These are phyloP conservation scores for Fistularia commersonii DNA, from an alignment of 2,797 vertebrate genomes.

Conservation along the genomic window DNA sequence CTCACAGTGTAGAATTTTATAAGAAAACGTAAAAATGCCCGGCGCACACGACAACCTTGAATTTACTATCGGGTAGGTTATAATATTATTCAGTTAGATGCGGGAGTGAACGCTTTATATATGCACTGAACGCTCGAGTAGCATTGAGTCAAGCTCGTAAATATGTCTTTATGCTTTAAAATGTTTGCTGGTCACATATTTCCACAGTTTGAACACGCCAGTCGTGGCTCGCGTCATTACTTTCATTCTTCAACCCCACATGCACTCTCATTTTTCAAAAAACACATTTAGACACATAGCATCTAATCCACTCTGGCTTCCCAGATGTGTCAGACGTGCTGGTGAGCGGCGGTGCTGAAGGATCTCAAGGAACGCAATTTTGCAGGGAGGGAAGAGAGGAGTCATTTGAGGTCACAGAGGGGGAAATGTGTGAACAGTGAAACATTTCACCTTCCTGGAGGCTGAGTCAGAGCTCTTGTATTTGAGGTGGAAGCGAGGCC, in stretches of 20 bases:
- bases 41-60: too few relatives aligned
- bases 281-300: slow-evolving; percentile 43
- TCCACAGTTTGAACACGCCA: slow-evolving; percentile 32
- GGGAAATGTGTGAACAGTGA: slow-evolving; percentile 63
- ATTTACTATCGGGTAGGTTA: too few relatives aligned
- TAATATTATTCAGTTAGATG: too few relatives aligned
- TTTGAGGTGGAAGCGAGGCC: slow-evolving; percentile 25
- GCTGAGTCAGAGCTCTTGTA: slow-evolving; percentile 50
- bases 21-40: neutral
- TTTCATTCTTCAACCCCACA: slow-evolving; percentile 31
- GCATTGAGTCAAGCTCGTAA: slow-evolving; percentile 11
- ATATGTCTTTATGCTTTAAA: slow-evolving; percentile 8
- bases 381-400: slow-evolving; percentile 59
- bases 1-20: neutral
- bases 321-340: slow-evolving; percentile 58
- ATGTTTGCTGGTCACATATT: slow-evolving; percentile 27
- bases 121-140: neutral
- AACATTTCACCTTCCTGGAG: slow-evolving; percentile 61
- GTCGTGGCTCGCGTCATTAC: slow-evolving; percentile 30
- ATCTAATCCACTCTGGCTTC: slow-evolving; percentile 44
- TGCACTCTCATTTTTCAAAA: slow-evolving; percentile 25
- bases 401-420: slow-evolving; percentile 53
- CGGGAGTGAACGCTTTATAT: slow-evolving; percentile 4
- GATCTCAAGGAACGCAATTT: slow-evolving; percentile 66
- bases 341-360: slow-evolving; percentile 56